These are phyloP conservation scores for Solea solea DNA, from an alignment of 2,113 vertebrate species.

Conservation along the genomic window DNA sequence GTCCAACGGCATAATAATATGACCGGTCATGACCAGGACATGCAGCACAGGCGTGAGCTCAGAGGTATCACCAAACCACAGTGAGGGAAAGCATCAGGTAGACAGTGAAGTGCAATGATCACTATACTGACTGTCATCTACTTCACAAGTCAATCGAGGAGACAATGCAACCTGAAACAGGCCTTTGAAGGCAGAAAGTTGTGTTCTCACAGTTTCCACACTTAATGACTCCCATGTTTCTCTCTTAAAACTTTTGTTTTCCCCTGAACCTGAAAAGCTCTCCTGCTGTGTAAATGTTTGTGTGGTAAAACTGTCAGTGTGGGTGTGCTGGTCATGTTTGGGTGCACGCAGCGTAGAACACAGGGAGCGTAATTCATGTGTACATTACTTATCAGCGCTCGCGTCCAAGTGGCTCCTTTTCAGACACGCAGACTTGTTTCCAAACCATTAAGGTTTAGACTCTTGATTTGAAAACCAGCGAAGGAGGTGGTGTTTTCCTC, in stretches of 20 bases:
- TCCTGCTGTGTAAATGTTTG: slow-evolving; percentile 34
- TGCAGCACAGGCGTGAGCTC: too few species aligned
- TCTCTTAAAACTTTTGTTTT: slow-evolving; percentile 46
- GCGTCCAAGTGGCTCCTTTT: neutral
- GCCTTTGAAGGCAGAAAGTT: slow-evolving; percentile 26
- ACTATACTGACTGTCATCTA: neutral
- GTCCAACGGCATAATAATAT: too few species aligned
- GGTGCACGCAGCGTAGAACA: neutral
- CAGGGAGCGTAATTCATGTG: neutral
- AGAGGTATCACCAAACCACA: neutral
- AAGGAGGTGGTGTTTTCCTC: neutral
- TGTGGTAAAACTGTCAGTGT: neutral
- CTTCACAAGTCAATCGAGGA: neutral
- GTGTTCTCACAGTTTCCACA: slow-evolving; percentile 32
- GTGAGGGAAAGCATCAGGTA: neutral
- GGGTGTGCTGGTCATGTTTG: slow-evolving; percentile 18
- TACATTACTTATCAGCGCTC: neutral
- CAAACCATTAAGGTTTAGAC: neutral
- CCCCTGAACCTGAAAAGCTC: slow-evolving; percentile 25
- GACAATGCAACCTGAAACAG: slow-evolving; percentile 2
- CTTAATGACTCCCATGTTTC: slow-evolving; percentile 59
- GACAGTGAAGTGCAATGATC: slow-evolving; percentile 6
- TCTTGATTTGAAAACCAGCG: neutral
- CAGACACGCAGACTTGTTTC: neutral
- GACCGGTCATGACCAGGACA: too few species aligned